Evolutionary conservation across 2,888 invertebrate species (phyloP), one percentile per base, ranked within the genome.

Genomic region (Drosophila nr. fundita): DNA sequence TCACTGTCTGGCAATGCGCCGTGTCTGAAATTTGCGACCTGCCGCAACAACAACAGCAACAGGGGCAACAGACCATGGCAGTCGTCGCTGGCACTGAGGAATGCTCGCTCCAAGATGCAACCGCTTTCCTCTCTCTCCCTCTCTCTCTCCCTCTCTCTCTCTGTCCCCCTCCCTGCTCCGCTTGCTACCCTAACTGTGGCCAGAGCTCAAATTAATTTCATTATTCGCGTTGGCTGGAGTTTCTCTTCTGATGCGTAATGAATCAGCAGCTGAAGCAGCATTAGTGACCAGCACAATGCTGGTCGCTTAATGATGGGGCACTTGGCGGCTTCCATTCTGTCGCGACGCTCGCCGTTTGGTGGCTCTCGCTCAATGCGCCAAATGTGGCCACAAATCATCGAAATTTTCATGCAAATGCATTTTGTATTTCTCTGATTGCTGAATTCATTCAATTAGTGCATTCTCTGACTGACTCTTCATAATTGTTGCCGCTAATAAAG

Each of bases 1-100:
- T 59, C 82, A 87, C 73, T 68, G 88, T 88, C 86, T 88, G 83
- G 78, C 84, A 85, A 85, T 88, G 78, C 70, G 75, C 78, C 66
- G 72, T 52, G 74, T 70, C 76, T 82, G 79, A 78, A 73, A 79
- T 68, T 85, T 73, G 83, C 82, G 82, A 83, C 79, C 82, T 87
- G 82, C 85, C 68, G 52, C 72, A 76, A 82, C 79, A 79, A 68
- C 73, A 73, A 58, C 45, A 68, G 55, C 67, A 58, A 24, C 57
- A 40, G 57, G 66, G 49, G 76, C 82, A 82, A 65, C 82, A 78
- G 82, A 82, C 72, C 82, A 81, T 82, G 72, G 73, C 63, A 76
- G 45, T 72, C 80, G 73, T 78, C 80, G 79, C 75, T 82, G 79
- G 58, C 65, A 73, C 73, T 70, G 66, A 59, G 77, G 78, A 76